A percentile compares a stretch with the other conserved stretches of the same genome.
phyloP scores from a whole-genome alignment of 35 echinoderm and acorn worm species.

The Chiridota heheva region DNA sequence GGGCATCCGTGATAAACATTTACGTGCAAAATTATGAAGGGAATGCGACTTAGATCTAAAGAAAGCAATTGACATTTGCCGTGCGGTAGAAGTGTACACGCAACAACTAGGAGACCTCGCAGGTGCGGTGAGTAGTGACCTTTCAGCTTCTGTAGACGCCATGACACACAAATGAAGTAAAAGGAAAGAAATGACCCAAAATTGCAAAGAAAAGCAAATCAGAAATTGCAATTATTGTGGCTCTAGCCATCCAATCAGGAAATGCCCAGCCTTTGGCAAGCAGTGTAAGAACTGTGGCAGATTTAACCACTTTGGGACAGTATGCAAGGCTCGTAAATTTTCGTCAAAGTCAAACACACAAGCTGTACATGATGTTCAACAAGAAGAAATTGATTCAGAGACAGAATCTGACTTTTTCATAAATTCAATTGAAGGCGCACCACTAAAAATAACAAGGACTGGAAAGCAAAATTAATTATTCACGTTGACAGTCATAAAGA shows the following conservation, averaged over 20 bases:
- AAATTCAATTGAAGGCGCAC: too few relatives aligned
- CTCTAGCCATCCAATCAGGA: neutral
- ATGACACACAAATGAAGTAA: too few relatives aligned
- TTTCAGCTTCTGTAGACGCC: neutral
- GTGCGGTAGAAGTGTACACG: neutral
- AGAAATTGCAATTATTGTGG: neutral
- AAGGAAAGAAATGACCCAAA: neutral
- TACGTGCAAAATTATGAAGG: neutral
- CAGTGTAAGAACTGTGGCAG: constrained; percentile 20
- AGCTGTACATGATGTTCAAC: neutral
- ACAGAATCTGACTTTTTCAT: neutral
- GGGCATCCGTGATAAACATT: neutral
- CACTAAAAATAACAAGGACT: neutral
- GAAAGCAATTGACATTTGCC: constrained; percentile 28
- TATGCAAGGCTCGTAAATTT: neutral
- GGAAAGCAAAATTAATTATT: neutral
- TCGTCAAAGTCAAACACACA: neutral
- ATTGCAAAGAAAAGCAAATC: neutral
- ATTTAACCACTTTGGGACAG: neutral
- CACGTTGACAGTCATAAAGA: neutral
- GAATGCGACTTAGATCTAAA: constrained; percentile 1
- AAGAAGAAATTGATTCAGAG: neutral
- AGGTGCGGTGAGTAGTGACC: neutral
- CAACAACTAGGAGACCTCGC: neutral
- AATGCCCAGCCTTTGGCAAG: neutral